These are phyloP conservation scores for Psylliodes chrysocephalus DNA, from an alignment of 2,888 invertebrate species.

Conservation along the genomic window DNA sequence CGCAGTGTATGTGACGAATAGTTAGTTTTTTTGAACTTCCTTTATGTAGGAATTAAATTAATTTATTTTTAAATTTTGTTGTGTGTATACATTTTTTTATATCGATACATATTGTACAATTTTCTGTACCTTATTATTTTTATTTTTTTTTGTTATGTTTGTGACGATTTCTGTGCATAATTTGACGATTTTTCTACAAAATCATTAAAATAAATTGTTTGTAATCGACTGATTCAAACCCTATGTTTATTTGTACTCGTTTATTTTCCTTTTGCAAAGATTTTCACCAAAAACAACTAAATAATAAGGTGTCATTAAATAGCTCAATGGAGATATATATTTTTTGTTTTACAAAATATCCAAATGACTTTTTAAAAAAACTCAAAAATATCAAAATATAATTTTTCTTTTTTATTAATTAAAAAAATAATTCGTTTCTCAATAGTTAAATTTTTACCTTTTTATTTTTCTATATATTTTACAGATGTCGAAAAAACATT, in stretches of 20 bases:
- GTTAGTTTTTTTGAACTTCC: conserved; percentile 42
- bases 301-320: too few species aligned
- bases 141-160: conserved; percentile 47
- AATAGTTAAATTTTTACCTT: too few species aligned
- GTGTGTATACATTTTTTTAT: conserved; percentile 46
- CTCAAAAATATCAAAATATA: too few species aligned
- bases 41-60: conserved; percentile 32
- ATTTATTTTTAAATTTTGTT: conserved; percentile 49
- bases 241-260: conserved; percentile 52
- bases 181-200: conserved; percentile 42
- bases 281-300: conserved; percentile 21
- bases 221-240: conserved; percentile 56
- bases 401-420: too few species aligned
- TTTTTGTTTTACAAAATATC: too few species aligned
- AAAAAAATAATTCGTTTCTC: too few species aligned
- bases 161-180: conserved; percentile 42
- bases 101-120: conserved; percentile 43
- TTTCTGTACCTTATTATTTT: conserved; percentile 44
- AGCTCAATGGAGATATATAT: too few species aligned
- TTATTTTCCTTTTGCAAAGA: conserved; percentile 44
- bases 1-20: conserved; percentile 55
- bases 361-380: too few species aligned
- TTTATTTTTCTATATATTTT: too few species aligned
- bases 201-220: conserved; percentile 33
- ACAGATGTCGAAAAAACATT: too few species aligned